Evolutionary conservation across 2,113 vertebrate species (phyloP).

Genomic region (Oryzias celebensis): DNA sequence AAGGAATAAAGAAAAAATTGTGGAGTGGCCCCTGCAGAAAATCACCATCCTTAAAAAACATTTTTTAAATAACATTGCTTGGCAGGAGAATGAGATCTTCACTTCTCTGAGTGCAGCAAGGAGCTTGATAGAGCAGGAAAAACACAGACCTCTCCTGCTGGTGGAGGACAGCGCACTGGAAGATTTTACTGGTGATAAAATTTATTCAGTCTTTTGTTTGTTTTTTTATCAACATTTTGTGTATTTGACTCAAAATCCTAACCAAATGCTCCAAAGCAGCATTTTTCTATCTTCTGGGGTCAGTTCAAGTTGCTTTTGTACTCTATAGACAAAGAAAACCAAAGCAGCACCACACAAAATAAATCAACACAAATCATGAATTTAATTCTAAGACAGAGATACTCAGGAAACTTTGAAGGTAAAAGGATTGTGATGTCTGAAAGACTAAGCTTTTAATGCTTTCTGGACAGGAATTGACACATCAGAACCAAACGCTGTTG

Average conservation of each 20-base stretch:
- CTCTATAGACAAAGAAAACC: too few relatives aligned
- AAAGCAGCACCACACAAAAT: too few relatives aligned
- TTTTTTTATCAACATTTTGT: not conserved
- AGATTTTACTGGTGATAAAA: slow-evolving; percentile 85
- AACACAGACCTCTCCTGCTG: slow-evolving; percentile 86
- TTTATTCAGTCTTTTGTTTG: not conserved
- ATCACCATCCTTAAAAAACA: too few relatives aligned
- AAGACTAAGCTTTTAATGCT: not conserved
- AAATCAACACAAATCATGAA: too few relatives aligned
- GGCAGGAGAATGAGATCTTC: slow-evolving; percentile 89
- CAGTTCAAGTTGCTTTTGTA: too few relatives aligned
- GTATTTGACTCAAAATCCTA: not conserved
- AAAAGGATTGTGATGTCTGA: not conserved
- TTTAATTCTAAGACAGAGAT: too few relatives aligned
- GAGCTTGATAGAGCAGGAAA: slow-evolving; percentile 84
- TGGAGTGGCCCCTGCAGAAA: not conserved
- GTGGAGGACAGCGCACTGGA: slow-evolving; percentile 87
- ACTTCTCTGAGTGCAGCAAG: slow-evolving; percentile 92
- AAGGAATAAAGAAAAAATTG: not conserved
- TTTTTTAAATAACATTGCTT: not conserved
- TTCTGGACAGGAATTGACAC: slow-evolving; percentile 82
- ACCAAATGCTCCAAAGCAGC: too few relatives aligned
- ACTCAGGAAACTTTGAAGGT: too few relatives aligned
- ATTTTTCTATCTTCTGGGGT: too few relatives aligned
- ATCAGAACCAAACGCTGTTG: slow-evolving; percentile 88